Base-by-base conservation (phyloP, 2,113 vertebrate species). In the Chelonoidis abingdonii region DNA sequence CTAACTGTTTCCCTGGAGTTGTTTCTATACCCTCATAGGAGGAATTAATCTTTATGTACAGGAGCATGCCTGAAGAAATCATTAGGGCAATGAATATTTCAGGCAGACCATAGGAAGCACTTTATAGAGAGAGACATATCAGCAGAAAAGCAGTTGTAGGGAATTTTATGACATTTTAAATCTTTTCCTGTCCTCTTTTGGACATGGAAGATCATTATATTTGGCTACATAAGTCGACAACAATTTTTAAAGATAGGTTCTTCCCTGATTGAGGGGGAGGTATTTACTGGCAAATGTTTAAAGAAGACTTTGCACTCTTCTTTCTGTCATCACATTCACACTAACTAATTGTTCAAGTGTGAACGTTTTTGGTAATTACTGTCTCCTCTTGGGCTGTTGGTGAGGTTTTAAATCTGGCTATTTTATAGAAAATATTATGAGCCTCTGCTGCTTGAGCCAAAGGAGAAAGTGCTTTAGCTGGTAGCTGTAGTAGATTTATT, bases 61-160 rank as follows among this genome's bases (percentile, higher is more conserved):
- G 94, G 82, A 97, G 93, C 91, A 96, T 57, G 92, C 95, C 95
- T 93, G 96, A 95, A 98, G 97, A 97, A 97, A 97, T 97, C 95
- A 97, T 98, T 97, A 97, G 83, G 88, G 94, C 95, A 92, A 97
- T 97, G 95, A 97, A 97, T 97, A 96, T 97, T 98, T 97, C 93
- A 96, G 95, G 96, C 95, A 86, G 91, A 97, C 93, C 94, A 84
- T 69, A 88, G 93, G 90, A 91, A 97, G 38, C 85, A 96, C 95
- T 97, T 95, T 16, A 87, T 94, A 93, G 86, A 96, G 89, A 97
- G 93, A 96, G 85, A 89, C 84, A 86, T 92, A 97, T 97, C 97
- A 96, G 95, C 93, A 94, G 90, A 96, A 97, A 97, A 97, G 80
- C 89, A 89, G 96, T 96, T 97, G 88, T 90, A 93, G 92, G 89